phyloP scores from a whole-genome alignment of 2,113 vertebrate species.

The Lycaon pictus region DNA sequence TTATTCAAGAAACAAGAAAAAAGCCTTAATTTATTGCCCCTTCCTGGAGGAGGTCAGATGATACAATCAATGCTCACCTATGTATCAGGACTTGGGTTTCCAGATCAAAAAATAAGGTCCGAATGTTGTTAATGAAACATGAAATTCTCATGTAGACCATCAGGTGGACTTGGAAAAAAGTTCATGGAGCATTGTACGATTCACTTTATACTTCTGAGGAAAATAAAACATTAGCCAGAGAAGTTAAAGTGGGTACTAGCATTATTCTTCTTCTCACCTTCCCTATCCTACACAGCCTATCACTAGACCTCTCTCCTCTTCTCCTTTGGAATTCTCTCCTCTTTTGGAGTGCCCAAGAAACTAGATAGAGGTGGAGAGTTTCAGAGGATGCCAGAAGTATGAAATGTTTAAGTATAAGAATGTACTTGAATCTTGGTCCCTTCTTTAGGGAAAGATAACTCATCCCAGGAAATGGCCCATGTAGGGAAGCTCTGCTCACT shows the following conservation, averaged over 20 bases:
- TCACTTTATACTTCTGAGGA: neutral
- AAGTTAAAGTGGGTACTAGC: neutral
- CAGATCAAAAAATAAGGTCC: neutral
- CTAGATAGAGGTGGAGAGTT: neutral
- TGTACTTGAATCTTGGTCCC: neutral
- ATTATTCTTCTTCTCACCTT: neutral
- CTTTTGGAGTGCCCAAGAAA: neutral
- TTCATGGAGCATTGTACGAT: neutral
- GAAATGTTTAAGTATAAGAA: neutral
- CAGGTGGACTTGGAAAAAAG: neutral
- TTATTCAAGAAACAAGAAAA: neutral
- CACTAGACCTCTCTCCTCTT: neutral
- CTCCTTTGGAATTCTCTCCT: neutral
- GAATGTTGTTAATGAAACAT: neutral
- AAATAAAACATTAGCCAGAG: constrained; percentile 10
- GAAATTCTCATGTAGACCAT: neutral
- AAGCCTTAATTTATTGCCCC: neutral
- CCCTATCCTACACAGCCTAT: neutral
- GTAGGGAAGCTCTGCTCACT: neutral
- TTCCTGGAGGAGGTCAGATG: neutral
- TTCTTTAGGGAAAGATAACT: neutral
- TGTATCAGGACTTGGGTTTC: neutral
- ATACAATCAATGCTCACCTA: neutral
- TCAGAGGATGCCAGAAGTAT: neutral
- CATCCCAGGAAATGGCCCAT: neutral